Evolutionary conservation across 2,797 vertebrate species (phyloP), one percentile per base, ranked within the genome.

Genomic region (Clarias fuscus): DNA sequence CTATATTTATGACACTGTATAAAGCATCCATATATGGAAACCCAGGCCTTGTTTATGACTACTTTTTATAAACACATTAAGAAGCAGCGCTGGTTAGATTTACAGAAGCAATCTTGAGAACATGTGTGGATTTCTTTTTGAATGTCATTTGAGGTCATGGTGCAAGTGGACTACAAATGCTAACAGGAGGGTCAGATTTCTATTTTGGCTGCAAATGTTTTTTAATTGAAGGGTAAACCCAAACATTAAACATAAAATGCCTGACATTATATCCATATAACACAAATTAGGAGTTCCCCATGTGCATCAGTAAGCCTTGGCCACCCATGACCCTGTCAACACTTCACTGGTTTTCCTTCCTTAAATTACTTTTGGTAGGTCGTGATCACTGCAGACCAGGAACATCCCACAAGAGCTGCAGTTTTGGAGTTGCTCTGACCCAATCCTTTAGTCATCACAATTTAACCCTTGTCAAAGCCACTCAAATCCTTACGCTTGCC

Each of bases 21-120:
- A 78, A 77, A 64, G 73, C 33, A 75, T 30, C 82, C 82, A 62
- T 84, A 79, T 83, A 84, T 78, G 82, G 86, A 56, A 67, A n/a
- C 5, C 18, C 27, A 70, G 43, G n/a, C n/a, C 27, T 62, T 77
- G 78, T 78, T 78, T 85, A 67, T 15, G 20, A 53, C 61, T 17
- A 1, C 20, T 24, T 61, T 72, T 30, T 61, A 72, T 80, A 77
- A 79, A 84, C 67, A 85, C 11, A 4, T 68, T 70, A 79, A 53
- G 48, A 78, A 64, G 22, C 73, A 56, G 82, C 33, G 73, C 79
- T 75, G 7, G 68, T 56, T 82, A 37, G n/a, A 83, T 70, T 18
- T 59, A 62, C 64, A 79, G 2, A 4, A 33, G 1, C 14, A 75
- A 62, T 82, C 27, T n/a, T 40, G 37, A 30, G 56, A 61, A 72